Evolutionary conservation across 2,113 vertebrate genomes (phyloP).

Genomic region (Laticauda colubrina): DNA sequence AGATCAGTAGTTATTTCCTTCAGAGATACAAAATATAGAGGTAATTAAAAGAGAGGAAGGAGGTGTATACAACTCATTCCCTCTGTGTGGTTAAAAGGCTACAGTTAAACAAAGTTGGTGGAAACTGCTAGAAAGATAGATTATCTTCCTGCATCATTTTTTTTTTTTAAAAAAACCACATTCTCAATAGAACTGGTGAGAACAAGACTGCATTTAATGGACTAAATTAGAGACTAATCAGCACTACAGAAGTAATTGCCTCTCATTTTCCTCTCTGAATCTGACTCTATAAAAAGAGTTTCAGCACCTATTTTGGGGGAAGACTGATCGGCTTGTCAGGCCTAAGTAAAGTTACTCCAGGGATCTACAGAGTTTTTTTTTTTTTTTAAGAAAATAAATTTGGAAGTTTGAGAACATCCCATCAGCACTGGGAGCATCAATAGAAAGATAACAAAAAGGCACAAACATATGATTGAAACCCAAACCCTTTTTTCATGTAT

Average conservation of each 20-base stretch:
- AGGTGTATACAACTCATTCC: conserved; percentile 1
- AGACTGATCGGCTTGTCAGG: background rate
- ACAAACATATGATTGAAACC: background rate
- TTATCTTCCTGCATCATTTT: background rate
- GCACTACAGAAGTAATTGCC: background rate
- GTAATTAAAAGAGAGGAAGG: conserved; percentile 29
- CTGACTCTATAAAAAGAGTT: background rate
- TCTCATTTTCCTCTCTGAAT: background rate
- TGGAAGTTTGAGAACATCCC: background rate
- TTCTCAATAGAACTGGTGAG: conserved; percentile 15
- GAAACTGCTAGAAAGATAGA: conserved; percentile 30
- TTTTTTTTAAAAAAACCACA: background rate
- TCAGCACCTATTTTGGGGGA: background rate
- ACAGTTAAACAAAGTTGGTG: conserved; percentile 13
- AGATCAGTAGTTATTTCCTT: conserved; percentile 10
- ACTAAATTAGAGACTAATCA: conserved; percentile 10
- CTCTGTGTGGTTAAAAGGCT: conserved; percentile 15
- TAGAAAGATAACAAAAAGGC: background rate
- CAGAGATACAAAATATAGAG: conserved; percentile 12
- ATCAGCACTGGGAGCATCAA: background rate
- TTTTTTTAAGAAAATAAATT: background rate
- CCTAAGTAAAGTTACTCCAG: background rate
- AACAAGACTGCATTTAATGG: conserved; percentile 17
- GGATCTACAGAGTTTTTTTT: background rate
- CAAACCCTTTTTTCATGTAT: background rate